Evolutionary conservation across 2,797 vertebrate species (phyloP), one percentile per base, ranked within the genome.

Genomic region (Garrulus glandarius): DNA sequence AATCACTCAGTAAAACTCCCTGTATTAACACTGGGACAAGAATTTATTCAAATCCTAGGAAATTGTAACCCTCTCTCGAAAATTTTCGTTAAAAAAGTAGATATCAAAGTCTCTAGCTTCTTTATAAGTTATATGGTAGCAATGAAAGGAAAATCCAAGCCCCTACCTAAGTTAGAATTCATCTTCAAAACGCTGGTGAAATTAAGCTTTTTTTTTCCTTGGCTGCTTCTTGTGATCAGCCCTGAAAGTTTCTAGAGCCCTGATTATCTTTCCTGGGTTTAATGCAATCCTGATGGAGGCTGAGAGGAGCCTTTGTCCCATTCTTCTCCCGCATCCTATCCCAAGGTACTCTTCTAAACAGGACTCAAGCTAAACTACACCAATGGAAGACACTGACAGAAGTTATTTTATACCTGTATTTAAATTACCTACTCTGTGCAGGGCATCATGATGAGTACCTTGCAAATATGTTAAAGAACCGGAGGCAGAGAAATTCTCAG

Each of bases 131-230:
- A 72, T 15, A 9, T 81, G 65, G 43, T 59, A 90, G 13, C 44
- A 84, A 72, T 59, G 59, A 88, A 93, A 94, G 70, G 65, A 90
- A 96, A 95, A 95, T 91, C 29, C 11, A 15, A 82, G 32, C 11
- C 47, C 10, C 15, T 65, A 36, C n/a, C 44, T 57, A 86, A 68
- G 47, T 63, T 64, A 72, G 61, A 92, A 86, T 78, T 78, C 15
- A 63, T 92, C 69, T 79, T 84, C 87, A 94, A 92, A 95, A 79
- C 39, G 61, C 53, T 76, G 29, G 36, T 86, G 82, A 90, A 94
- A 90, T 95, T 60, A 81, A 88, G 63, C 2, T 88, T 95, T 94
- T 88, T 88, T 20, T 93, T 90, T 23, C 26, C 68, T 88, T 88
- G 69, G 65, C 83, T 90, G 16, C 43, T 88, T 36, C 65, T 85